Evolutionary conservation across 2,797 vertebrate genomes (phyloP).

Genomic region (Molossus molossus): DNA sequence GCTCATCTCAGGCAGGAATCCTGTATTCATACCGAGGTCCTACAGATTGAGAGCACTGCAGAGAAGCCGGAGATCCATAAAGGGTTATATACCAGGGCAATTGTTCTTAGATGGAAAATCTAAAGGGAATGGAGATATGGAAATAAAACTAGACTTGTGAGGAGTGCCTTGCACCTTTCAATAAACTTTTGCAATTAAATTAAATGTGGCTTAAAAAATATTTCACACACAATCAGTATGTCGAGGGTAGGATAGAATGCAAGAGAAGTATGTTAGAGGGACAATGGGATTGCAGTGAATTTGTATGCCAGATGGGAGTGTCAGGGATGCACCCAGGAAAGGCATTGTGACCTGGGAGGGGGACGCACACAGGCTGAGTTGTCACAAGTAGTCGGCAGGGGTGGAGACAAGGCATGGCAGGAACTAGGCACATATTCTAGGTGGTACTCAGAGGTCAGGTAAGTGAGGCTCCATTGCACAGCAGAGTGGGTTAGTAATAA

Average conservation of each 20-base stretch:
- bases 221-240: not conserved
- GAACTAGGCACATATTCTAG: not conserved
- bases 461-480: not conserved
- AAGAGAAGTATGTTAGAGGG: not conserved
- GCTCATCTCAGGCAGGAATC: not conserved
- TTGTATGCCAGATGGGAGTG: not conserved
- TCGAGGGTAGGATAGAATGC: not conserved
- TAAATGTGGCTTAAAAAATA: not conserved
- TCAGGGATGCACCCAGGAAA: not conserved
- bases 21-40: not conserved
- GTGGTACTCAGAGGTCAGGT: not conserved
- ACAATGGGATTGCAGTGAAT: not conserved
- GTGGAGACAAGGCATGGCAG: not conserved
- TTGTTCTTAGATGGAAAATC: not conserved
- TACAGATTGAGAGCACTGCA: not conserved
- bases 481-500: not conserved
- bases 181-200: conserved; percentile 1
- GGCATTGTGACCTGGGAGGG: not conserved
- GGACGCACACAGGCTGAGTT: not conserved
- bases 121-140: not conserved
- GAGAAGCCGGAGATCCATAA: not conserved
- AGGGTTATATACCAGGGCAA: not conserved
- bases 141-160: not conserved
- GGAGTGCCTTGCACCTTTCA: not conserved
- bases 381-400: not conserved